Conservation (phyloP, 2,113 vertebrate species). For the Amphiprion percula region DNA sequence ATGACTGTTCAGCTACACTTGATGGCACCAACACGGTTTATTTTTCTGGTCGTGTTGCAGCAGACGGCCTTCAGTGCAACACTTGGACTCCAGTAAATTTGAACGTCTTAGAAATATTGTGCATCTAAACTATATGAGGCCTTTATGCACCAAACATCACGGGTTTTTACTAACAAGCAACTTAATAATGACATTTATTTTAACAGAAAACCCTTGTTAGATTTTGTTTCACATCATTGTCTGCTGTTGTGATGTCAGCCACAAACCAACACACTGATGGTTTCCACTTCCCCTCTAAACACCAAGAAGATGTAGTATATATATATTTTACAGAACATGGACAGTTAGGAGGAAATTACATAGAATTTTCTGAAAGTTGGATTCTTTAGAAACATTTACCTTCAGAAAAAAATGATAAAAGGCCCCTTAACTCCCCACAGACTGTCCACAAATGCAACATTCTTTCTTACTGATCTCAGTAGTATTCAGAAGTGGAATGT, state of each 20-base stretch:
- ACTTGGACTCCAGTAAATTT: neutral
- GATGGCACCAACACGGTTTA: constrained; percentile 29
- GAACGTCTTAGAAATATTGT: neutral
- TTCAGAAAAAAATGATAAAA: no score
- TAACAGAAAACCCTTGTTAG: neutral
- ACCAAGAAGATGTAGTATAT: neutral
- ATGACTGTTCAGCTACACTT: constrained; percentile 34
- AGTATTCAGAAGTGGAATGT: no score
- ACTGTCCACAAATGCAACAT: no score
- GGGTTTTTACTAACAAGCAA: neutral
- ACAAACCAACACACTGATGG: neutral
- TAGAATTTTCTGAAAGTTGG: no score
- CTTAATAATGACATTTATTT: neutral
- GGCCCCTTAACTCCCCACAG: no score
- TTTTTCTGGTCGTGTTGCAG: no score
- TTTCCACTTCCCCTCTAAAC: constrained; percentile 14
- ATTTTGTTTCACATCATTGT: neutral
- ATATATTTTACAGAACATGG: neutral
- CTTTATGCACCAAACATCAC: no score
- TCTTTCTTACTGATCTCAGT: no score
- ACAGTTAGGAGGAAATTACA: no score
- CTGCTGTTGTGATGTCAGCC: neutral
- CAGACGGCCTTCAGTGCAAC: no score
- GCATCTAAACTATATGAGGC: no score
- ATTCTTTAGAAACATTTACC: no score